Base-by-base conservation (phyloP, 2,888 invertebrate genomes). In the Vesta saturnalis region DNA sequence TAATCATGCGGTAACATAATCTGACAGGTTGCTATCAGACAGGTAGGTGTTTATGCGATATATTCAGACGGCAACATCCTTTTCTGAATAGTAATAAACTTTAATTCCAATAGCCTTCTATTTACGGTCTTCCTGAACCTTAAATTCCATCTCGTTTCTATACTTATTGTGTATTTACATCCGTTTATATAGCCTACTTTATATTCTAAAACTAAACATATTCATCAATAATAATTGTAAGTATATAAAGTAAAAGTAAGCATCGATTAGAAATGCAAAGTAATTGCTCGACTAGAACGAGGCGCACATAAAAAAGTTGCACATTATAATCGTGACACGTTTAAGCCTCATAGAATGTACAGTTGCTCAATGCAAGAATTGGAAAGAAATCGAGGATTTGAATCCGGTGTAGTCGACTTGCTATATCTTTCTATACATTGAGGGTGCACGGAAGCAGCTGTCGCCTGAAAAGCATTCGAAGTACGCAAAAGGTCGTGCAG, bases 401-500 rank as follows among this genome's bases (percentile, higher is more conserved):
- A 55, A 14, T 46, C 23, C 49, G 10, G 35, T 61, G 12, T 23
- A 49, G 52, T 61, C 61, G 62, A 65, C 65, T 47, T 65, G 58
- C 57, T 52, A 43, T 43, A 60, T 23, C 57, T 23, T 52, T 59
- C 35, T 55, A 35, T 46, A 58, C 62, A 62, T 55, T 63, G 76
- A 75, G 77, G 76, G 76, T 75, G 76, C 75, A 75, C 76, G 78
- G 78, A 77, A 77, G 76, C 78, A 78, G 77, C 77, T 78, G 78
- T 76, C 78, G 72, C 69, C 64, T 67, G 69, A 67, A 73, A 73
- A 73, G 72, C 74, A 72, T 73, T 75, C 72, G 72, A 73, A 73
- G 72, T 73, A 74, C 76, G 76, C 75, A 77, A 77, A 77, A 76
- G 76, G 74, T 75, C 74, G 72, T 67, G 72, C 76, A 75, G 76